Base-by-base conservation (phyloP, 2,888 invertebrate genomes). In the Eupeodes latifasciatus region DNA sequence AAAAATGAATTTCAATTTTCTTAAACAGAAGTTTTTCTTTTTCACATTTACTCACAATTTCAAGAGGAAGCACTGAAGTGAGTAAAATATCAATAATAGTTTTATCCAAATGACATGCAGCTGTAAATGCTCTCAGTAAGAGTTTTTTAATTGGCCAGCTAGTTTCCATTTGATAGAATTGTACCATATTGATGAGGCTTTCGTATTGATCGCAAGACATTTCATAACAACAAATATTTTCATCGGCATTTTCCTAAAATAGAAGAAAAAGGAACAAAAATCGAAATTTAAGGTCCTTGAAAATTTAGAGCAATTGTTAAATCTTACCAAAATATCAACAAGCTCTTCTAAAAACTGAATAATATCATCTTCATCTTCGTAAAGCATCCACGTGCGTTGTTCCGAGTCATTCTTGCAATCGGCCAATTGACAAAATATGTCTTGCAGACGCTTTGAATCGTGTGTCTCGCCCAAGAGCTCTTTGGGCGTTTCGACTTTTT, bases 121-220 rank as follows among this genome's bases (percentile, higher is more conserved):
- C 96, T 27, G 97, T 97, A 93, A 98, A 98, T 9, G 97, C 96
- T 94, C 98, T 95, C 80, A 98, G 94, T 59, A 98, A 94, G 11
- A 97, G 94, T 91, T 97, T 96, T 89, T 98, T 95, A 84, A 98
- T 96, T 0, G 96, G 96, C 97, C 97, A 97, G 89, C 97, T 94
- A 0, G 97, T 96, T 94, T 98, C 99, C 98, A 98, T 98, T 94
- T 99, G 99, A 93, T 98, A 99, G 94, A 98, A 99, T 91, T 98
- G 97, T 78, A 98, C 97, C 81, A 99, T 94, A 79, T 97, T 96
- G 59, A 96, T 96, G 27, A 98, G 96, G 90, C 96, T 97, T 84
- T 96, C 96, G 92, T 98, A 98, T 85, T 97, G 96, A 93, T 98
- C 97, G 90, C 96, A 95, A 89, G 96, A 96, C 91, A 99, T 95